phyloP scores from a whole-genome alignment of 2,113 vertebrate genomes.

The Parotia lawesii region DNA sequence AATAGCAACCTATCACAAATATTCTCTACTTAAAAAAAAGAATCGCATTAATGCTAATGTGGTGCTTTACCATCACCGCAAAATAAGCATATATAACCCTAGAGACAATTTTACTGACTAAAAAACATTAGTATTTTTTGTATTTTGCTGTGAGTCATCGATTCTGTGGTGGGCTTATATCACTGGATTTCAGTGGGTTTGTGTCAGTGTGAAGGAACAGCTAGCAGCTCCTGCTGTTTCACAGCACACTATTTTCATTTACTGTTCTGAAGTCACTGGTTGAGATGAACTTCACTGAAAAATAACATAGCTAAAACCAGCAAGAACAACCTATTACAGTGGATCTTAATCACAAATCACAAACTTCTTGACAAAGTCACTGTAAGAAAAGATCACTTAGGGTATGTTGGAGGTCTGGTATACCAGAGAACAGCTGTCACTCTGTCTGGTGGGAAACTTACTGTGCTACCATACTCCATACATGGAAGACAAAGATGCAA shows the following conservation, averaged over 20 bases:
- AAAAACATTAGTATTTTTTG: background rate
- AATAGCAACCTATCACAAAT: background rate
- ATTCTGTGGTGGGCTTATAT: background rate
- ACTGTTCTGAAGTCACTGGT: background rate
- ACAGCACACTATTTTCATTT: background rate
- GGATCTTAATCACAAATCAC: background rate
- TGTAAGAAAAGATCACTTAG: background rate
- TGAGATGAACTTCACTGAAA: background rate
- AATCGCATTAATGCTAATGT: background rate
- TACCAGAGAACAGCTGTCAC: background rate
- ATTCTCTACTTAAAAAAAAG: background rate
- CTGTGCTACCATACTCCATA: accelerated
- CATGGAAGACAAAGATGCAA: background rate
- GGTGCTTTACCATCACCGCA: background rate
- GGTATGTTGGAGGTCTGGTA: background rate
- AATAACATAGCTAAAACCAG: background rate
- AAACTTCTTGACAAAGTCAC: background rate
- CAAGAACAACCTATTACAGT: background rate
- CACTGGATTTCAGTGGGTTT: background rate
- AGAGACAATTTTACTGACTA: background rate
- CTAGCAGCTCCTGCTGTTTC: background rate
- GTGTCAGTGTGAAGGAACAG: background rate
- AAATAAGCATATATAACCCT: accelerated
- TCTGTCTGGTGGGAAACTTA: background rate
- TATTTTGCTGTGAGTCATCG: background rate